Percentiles rank a stretch among this genome's conserved stretches.
Evolutionary conservation across 2,113 vertebrate species (phyloP).

Genomic region (Eidolon helvum): DNA sequence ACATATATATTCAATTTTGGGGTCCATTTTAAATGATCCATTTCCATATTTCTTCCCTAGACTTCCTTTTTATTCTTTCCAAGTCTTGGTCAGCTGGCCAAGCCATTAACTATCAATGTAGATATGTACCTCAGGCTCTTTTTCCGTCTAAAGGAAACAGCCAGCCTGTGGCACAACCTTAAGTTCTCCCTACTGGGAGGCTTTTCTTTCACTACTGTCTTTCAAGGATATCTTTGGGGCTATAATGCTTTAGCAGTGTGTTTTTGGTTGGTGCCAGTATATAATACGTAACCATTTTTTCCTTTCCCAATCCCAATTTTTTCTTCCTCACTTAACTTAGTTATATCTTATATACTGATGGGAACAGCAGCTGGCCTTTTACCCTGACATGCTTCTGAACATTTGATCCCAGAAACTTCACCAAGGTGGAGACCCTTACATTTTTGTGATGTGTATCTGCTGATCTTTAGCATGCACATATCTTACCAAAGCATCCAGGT

Average conservation of each 20-base stretch:
- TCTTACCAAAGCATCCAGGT: neutral
- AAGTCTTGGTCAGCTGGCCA: neutral
- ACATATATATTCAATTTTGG: neutral
- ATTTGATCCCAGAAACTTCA: neutral
- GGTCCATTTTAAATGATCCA: neutral
- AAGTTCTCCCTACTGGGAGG: neutral
- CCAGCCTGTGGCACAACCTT: neutral
- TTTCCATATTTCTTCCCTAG: neutral
- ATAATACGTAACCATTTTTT: neutral
- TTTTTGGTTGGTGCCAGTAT: neutral
- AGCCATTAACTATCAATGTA: neutral
- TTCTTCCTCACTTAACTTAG: neutral
- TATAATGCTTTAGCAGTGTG: neutral
- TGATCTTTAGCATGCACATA: neutral
- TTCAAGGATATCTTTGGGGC: neutral
- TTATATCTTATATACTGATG: neutral
- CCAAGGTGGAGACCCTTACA: neutral
- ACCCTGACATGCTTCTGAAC: neutral
- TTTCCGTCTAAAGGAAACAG: neutral
- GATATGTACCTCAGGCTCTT: neutral
- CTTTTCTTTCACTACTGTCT: constrained; percentile 16
- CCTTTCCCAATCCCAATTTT: neutral
- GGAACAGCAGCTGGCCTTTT: neutral
- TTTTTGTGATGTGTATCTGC: neutral
- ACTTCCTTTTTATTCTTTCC: constrained; percentile 40